Conservation (phyloP, 64 coral and sea anemone species). For the Catalaphyllia jardinei region DNA sequence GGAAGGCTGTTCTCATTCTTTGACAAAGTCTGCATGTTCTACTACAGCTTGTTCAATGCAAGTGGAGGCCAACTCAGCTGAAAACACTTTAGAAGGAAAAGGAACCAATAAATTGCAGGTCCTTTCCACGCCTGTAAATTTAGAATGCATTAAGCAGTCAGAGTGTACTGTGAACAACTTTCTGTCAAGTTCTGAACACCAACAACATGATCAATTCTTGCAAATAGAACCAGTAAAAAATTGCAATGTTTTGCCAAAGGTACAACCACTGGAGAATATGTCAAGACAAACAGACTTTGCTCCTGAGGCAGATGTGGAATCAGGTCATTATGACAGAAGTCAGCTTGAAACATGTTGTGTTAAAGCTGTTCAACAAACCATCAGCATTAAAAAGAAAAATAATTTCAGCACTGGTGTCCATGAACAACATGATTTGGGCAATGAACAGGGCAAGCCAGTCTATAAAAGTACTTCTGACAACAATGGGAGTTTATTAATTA, state of each 20-base stretch:
- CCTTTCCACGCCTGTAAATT: not conserved
- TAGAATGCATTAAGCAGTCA: not conserved
- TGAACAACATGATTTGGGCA: not conserved
- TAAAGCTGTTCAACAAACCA: not conserved
- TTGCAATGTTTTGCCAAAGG: not conserved
- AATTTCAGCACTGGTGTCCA: too few species aligned
- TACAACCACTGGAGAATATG: not conserved
- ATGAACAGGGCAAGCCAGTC: not conserved
- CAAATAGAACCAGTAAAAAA: not conserved
- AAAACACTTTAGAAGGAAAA: not conserved
- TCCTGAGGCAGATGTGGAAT: not conserved
- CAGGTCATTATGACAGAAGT: too few species aligned
- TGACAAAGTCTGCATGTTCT: not conserved
- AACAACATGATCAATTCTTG: not conserved
- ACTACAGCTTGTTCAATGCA: too few species aligned
- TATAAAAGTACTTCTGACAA: not conserved
- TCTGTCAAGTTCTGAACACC: not conserved
- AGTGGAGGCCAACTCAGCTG: not conserved
- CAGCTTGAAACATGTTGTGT: not conserved
- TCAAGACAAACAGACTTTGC: not conserved
- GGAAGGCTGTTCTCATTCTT: not conserved
- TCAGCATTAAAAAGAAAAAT: not conserved
- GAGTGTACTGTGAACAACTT: not conserved
- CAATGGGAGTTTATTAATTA: not conserved
- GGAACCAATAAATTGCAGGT: not conserved